Conservation (phyloP, 2,113 vertebrate species). For the Rattus rattus region DNA sequence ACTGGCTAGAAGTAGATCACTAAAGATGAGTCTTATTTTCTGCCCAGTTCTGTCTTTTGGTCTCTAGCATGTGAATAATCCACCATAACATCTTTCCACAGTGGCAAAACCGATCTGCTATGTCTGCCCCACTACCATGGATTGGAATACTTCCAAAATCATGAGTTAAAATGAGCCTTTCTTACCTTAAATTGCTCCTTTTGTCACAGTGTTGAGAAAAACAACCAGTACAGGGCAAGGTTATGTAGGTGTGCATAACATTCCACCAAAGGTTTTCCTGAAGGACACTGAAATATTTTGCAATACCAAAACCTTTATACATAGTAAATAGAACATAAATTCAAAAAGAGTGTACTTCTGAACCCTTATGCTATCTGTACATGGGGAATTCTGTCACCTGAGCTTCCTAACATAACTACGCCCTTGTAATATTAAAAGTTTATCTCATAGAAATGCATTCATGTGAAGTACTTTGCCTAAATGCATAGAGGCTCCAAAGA, state of each 20-base stretch:
- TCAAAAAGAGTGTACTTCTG: slow-evolving; percentile 17
- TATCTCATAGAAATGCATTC: slow-evolving; percentile 21
- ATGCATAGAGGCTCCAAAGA: not conserved
- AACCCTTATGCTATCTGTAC: not conserved
- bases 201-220: not conserved
- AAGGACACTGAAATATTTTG: not conserved
- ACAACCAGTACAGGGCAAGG: not conserved
- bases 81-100: not conserved
- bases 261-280: not conserved
- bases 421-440: not conserved
- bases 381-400: slow-evolving; percentile 18
- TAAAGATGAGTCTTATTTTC: not conserved
- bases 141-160: not conserved
- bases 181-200: not conserved
- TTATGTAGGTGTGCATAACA: not conserved
- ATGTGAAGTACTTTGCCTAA: not conserved
- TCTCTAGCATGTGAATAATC: not conserved
- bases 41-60: not conserved
- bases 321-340: not conserved
- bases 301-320: slow-evolving; percentile 7
- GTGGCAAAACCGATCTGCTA: not conserved
- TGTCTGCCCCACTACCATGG: not conserved
- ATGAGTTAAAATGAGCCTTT: not conserved
- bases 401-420: not conserved
- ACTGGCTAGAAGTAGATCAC: not conserved